Conservation (phyloP, 2,113 vertebrate species). For the Mungos mungo region DNA sequence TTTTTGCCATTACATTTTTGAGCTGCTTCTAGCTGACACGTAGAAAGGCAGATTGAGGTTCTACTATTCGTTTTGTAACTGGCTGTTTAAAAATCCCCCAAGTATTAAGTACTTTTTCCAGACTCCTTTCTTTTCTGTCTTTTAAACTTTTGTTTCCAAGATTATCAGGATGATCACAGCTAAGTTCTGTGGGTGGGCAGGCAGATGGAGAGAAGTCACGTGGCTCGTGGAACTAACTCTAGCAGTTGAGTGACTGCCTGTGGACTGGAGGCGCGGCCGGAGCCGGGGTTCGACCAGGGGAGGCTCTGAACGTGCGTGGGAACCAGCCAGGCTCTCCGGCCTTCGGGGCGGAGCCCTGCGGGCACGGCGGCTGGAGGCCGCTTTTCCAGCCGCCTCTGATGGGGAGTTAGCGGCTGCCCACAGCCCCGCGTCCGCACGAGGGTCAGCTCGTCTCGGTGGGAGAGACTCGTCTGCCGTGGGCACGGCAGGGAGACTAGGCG, state of each 20-base stretch:
- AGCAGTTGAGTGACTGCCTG: neutral
- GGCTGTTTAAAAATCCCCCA: neutral
- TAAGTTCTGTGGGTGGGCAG: neutral
- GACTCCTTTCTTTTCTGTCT: neutral
- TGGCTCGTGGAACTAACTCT: neutral
- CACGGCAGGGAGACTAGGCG: neutral
- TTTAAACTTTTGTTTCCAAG: neutral
- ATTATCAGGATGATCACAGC: neutral
- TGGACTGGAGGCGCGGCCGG: neutral
- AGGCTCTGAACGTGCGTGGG: neutral
- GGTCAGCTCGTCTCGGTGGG: neutral
- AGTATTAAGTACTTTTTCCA: neutral
- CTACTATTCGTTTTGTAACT: neutral
- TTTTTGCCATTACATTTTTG: neutral
- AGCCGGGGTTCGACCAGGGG: neutral
- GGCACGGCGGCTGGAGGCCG: rapidly evolving
- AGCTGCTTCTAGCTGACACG: neutral
- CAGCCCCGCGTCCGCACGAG: too few relatives aligned
- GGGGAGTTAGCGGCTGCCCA: too few relatives aligned
- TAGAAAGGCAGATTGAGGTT: neutral
- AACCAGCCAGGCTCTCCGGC: neutral
- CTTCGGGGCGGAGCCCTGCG: neutral
- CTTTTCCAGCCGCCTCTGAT: neutral
- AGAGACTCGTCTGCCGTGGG: neutral
- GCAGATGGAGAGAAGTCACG: neutral